Evolutionary conservation across 2,113 vertebrate species (phyloP).

Genomic region (Pelmatolapia mariae): DNA sequence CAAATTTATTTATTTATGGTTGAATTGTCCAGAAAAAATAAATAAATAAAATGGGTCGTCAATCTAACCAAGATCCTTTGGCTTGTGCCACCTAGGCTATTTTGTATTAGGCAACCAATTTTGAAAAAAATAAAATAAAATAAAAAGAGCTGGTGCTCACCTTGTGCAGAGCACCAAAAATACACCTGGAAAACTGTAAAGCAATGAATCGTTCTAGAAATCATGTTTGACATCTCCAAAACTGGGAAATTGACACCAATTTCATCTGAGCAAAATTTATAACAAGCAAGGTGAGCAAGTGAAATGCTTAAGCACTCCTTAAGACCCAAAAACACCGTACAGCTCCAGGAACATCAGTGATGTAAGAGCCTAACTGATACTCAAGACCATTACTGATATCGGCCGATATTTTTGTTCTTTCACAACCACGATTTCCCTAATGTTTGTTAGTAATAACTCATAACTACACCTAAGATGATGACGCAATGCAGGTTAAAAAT

Average conservation of each 20-base stretch:
- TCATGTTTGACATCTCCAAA: not conserved
- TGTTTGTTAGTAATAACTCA: not conserved
- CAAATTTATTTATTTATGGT: not conserved
- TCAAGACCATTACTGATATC: not conserved
- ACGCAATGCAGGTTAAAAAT: not conserved
- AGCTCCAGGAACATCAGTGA: not conserved
- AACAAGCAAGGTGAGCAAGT: not conserved
- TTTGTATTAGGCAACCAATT: not conserved
- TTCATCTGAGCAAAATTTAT: not conserved
- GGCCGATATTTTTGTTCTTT: not conserved
- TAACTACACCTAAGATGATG: not conserved
- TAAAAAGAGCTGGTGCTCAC: too few species aligned
- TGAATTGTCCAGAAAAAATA: not conserved
- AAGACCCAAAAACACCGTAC: not conserved
- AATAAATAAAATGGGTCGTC: not conserved
- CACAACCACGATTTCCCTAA: fast-evolving
- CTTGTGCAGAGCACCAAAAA: too few species aligned
- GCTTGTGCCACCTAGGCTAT: not conserved
- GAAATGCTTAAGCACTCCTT: not conserved
- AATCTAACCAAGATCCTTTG: not conserved
- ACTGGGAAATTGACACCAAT: not conserved
- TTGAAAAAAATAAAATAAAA: too few species aligned
- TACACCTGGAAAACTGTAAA: not conserved
- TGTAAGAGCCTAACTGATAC: not conserved
- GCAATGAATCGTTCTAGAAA: not conserved